Evolutionary conservation across 2,797 vertebrate genomes (phyloP).

Genomic region (Rallus crepitans): DNA sequence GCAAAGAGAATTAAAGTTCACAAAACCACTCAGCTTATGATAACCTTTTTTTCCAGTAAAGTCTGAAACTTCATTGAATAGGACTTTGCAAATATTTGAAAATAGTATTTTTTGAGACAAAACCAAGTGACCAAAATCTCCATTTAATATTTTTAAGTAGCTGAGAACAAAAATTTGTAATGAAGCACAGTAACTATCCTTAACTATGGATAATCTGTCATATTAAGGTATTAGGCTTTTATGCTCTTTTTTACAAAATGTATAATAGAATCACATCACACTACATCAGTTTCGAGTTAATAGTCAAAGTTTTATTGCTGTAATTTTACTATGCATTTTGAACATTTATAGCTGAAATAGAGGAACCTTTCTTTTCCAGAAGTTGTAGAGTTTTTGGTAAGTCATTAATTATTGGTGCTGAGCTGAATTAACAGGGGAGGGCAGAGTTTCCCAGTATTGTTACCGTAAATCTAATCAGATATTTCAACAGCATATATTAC

Average conservation of each 20-base stretch:
- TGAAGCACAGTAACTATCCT: neutral
- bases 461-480: neutral
- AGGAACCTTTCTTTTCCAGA: neutral
- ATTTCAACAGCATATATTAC: neutral
- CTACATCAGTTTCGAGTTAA: neutral
- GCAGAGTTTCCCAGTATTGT: neutral
- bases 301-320: neutral
- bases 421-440: neutral
- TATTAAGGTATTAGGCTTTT: neutral
- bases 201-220: accelerated
- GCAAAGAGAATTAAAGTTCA: neutral
- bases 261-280: neutral
- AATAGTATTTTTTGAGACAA: neutral
- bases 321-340: neutral
- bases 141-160: neutral
- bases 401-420: neutral
- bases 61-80: neutral
- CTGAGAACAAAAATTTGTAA: neutral
- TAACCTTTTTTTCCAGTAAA: neutral
- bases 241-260: neutral
- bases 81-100: neutral
- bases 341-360: neutral
- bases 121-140: neutral
- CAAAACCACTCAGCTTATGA: neutral
- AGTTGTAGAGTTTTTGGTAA: neutral